phyloP scores from a whole-genome alignment of 2,888 invertebrate species.

The Eudemis profundana region DNA sequence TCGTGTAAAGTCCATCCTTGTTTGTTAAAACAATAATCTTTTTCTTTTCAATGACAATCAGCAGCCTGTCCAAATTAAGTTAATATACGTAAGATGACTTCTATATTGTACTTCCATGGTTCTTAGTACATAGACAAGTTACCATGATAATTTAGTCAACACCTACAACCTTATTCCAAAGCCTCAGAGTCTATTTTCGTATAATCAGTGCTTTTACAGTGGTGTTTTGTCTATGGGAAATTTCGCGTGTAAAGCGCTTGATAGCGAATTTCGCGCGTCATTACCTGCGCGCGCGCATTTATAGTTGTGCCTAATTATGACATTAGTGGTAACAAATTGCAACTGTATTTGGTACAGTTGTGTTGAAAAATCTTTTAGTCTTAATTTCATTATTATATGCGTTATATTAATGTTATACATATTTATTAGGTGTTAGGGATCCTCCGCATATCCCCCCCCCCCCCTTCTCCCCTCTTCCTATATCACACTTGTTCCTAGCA shows the following conservation, averaged over 20 bases:
- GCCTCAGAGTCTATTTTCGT: neutral
- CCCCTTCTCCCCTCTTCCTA: too few relatives aligned
- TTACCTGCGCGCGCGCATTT: slow-evolving; percentile 25
- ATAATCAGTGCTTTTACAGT: neutral
- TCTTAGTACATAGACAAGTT: neutral
- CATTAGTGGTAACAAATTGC: slow-evolving; percentile 50
- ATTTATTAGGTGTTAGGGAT: too few relatives aligned
- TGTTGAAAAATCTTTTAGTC: neutral
- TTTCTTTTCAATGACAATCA: too few relatives aligned
- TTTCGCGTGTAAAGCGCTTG: slow-evolving; percentile 30
- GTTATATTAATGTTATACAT: too few relatives aligned
- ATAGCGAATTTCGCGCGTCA: slow-evolving; percentile 32
- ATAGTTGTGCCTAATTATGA: slow-evolving; percentile 50
- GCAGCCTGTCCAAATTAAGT: too few relatives aligned
- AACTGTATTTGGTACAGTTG: slow-evolving; percentile 38
- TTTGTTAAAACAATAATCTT: too few relatives aligned
- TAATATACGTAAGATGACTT: neutral
- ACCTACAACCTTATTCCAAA: neutral
- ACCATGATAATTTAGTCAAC: neutral
- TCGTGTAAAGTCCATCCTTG: too few relatives aligned
- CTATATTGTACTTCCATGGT: neutral
- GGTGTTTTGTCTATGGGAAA: slow-evolving; percentile 2
- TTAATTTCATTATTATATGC: too few relatives aligned
- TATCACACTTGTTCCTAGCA: too few relatives aligned
- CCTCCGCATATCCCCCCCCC: too few relatives aligned